Conservation (phyloP, 2,888 invertebrate species). For the Halocaridina rubra region DNA sequence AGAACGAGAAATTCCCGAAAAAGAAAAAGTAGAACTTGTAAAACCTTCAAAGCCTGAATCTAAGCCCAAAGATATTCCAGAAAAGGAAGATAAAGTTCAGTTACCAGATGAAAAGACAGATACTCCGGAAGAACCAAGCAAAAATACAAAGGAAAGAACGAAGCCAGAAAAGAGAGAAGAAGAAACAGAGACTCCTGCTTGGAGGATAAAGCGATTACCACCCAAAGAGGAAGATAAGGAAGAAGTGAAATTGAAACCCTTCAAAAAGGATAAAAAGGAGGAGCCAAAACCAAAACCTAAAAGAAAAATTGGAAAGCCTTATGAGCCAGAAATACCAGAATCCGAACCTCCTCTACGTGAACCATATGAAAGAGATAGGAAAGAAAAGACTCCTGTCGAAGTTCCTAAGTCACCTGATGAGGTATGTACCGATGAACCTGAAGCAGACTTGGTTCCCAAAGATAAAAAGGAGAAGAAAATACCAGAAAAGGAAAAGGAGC, state of each 20-base stretch:
- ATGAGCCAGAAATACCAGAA: constrained; percentile 45
- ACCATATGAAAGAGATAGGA: constrained; percentile 19
- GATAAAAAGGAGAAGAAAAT: constrained; percentile 23
- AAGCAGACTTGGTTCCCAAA: neutral
- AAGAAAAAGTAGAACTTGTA: neutral
- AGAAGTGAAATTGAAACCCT: constrained; percentile 41
- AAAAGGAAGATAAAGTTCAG: neutral
- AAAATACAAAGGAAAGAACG: constrained; percentile 6
- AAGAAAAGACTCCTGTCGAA: constrained; percentile 10
- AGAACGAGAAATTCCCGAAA: neutral
- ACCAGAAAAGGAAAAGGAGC: neutral
- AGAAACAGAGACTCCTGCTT: constrained; percentile 10
- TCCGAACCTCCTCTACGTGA: constrained; percentile 15
- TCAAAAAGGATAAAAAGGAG: constrained; percentile 35
- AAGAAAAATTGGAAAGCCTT: constrained; percentile 10
- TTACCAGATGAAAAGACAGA: neutral
- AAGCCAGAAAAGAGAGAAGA: constrained; percentile 44
- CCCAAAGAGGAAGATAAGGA: constrained; percentile 45
- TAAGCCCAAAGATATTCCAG: neutral
- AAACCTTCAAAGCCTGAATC: constrained; percentile 14
- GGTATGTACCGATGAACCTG: neutral
- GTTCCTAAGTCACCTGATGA: neutral
- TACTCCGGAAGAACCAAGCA: constrained; percentile 21
- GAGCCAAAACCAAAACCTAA: constrained; percentile 35
- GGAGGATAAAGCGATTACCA: constrained; percentile 18